Base-by-base conservation (phyloP, 2,797 vertebrate genomes). In the Sarcoramphus papa region DNA sequence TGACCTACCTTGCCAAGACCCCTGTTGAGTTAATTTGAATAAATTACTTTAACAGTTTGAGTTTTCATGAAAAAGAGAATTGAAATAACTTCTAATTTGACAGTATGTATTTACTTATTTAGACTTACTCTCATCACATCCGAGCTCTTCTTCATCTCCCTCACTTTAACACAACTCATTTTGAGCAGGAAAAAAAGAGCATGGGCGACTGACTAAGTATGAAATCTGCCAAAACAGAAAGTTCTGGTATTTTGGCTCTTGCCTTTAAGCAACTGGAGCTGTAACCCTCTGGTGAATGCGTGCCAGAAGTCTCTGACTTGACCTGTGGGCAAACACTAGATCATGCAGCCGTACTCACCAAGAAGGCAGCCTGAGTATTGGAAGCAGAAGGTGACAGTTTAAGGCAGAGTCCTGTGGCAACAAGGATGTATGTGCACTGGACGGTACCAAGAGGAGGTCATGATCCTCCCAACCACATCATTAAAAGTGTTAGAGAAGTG, bases 21-120 rank as follows among this genome's bases (percentile, higher is more conserved):
- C 84, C 85, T 76, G 27, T 57, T 75, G 92, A 95, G 89, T 82
- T 33, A 84, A 79, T 97, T 95, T 91, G 59, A 95, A 94, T 85
- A 89, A 92, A 96, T 91, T 88, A 67, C 25, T 90, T 25, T 25
- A 96, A 88, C 56, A 72, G 51, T 37, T 92, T 92, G 81, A 77
- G 30, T 87, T 96, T 96, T 90, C 56, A 64, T 74, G 25, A 90
- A 80, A 96, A 95, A 93, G 10, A 70, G 15, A 81, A 89, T 82
- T 90, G 68, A 96, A 96, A 90, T 86, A 89, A 80, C 56, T 92
- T 90, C 37, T 93, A 95, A 86, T 89, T 68, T 94, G 69, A 70
- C n/a, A 85, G 48, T 30, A 47, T 15, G 25, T 68, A 64, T 80
- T 92, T 95, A 67, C 11, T 53, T 80, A 54, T 85, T 73, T 63